phyloP scores from a whole-genome alignment of 2,888 invertebrate species.

The Habrosyne pyritoides region DNA sequence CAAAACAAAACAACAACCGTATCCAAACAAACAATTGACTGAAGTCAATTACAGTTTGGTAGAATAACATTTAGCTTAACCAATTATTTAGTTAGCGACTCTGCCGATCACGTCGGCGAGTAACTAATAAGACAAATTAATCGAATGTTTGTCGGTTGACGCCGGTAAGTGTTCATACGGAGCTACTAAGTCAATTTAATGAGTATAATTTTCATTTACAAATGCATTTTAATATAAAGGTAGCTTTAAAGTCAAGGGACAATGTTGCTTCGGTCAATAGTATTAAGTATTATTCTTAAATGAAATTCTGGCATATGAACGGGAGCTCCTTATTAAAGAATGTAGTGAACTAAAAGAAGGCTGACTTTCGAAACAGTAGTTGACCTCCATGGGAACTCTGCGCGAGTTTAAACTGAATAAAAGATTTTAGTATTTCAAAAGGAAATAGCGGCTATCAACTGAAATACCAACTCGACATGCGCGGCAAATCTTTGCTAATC shows the following conservation, averaged over 20 bases:
- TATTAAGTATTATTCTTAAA: not conserved
- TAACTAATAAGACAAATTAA: constrained; percentile 52
- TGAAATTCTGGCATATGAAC: too few relatives aligned
- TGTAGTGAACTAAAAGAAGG: too few relatives aligned
- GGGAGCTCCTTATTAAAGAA: too few relatives aligned
- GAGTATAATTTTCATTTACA: not conserved
- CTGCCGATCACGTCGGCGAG: constrained; percentile 35
- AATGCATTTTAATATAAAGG: not conserved
- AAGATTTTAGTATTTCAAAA: too few relatives aligned
- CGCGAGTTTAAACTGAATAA: too few relatives aligned
- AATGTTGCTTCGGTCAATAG: not conserved
- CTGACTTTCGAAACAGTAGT: too few relatives aligned
- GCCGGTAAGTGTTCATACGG: constrained; percentile 8
- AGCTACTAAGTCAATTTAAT: not conserved
- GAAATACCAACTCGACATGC: too few relatives aligned
- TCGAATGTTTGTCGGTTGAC: constrained; percentile 14
- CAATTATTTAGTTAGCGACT: constrained; percentile 59
- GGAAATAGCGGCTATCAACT: too few relatives aligned
- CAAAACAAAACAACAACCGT: constrained; percentile 26
- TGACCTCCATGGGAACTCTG: too few relatives aligned
- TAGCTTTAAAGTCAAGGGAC: not conserved
- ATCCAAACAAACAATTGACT: constrained; percentile 30
- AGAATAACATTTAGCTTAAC: constrained; percentile 57
- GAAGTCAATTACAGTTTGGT: constrained; percentile 54
- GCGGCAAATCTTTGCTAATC: too few relatives aligned